phyloP scores from a whole-genome alignment of 2,797 vertebrate genomes.

The Sebastes diaconus region DNA sequence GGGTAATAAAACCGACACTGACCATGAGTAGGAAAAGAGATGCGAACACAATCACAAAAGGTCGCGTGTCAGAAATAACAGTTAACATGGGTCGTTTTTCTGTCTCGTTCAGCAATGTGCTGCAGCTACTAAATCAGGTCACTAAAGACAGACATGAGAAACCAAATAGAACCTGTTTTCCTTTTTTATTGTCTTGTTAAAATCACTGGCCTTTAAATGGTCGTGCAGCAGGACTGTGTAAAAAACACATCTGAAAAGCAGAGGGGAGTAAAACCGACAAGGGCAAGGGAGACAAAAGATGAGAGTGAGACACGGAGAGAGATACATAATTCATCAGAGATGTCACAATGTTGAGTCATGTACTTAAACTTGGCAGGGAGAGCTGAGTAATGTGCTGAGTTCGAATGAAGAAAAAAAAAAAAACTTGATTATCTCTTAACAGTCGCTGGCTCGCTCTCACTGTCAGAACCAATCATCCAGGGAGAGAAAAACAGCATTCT shows the following conservation, averaged over 20 bases:
- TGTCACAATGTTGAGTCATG: slow-evolving; percentile 70
- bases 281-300: slow-evolving; percentile 14
- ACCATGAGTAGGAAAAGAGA: background rate
- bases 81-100: background rate
- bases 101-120: background rate
- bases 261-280: slow-evolving; percentile 38
- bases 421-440: slow-evolving; percentile 57
- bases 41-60: background rate
- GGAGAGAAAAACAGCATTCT: slow-evolving; percentile 59
- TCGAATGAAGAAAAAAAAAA: slow-evolving; percentile 23
- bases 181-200: slow-evolving; percentile 76
- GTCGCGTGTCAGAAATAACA: background rate
- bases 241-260: slow-evolving; percentile 62
- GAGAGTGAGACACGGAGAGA: slow-evolving; percentile 28
- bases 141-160: slow-evolving; percentile 45
- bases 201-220: slow-evolving; percentile 68
- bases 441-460: slow-evolving; percentile 59
- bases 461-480: slow-evolving; percentile 60
- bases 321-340: slow-evolving; percentile 47
- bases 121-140: slow-evolving; percentile 1
- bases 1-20: too few species aligned
- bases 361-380: slow-evolving; percentile 64
- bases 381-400: slow-evolving; percentile 58
- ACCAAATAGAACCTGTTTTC: slow-evolving; percentile 45
- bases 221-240: slow-evolving; percentile 58